Conservation (phyloP, 2,797 vertebrate genomes). For the Aratinga solstitialis region DNA sequence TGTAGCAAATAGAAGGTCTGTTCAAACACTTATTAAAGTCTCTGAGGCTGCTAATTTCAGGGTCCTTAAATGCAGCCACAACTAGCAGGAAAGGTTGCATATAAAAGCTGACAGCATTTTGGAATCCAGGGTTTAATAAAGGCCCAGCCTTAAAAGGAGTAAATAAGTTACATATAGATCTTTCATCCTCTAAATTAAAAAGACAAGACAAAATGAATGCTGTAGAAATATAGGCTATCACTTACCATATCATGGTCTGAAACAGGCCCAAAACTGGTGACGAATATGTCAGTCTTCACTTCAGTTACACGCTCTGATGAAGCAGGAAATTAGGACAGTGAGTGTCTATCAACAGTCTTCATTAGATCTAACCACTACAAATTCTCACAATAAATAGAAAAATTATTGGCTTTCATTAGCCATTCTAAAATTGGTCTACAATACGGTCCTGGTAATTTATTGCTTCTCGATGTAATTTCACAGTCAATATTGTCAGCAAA, state of each 20-base stretch:
- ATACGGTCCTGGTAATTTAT: constrained; percentile 54
- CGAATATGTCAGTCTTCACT: constrained; percentile 99
- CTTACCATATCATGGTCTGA: constrained; percentile 99
- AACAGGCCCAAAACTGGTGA: constrained; percentile 98
- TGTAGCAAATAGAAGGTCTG: constrained; percentile 29
- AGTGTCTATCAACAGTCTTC: constrained; percentile 83
- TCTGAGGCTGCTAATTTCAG: constrained; percentile 31
- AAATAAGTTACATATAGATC: neutral
- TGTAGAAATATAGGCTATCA: constrained; percentile 14
- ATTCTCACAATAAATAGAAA: constrained; percentile 78
- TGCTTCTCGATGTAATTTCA: constrained; percentile 70
- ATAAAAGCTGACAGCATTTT: neutral
- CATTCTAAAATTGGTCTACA: constrained; percentile 68
- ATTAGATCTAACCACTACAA: constrained; percentile 80
- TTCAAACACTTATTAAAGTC: constrained; percentile 44
- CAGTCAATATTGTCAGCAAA: constrained; percentile 58
- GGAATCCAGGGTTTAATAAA: neutral
- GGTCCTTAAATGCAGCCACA: neutral
- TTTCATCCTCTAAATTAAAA: neutral
- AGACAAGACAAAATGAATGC: neutral
- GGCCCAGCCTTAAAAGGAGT: neutral
- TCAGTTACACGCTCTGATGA: constrained; percentile 99
- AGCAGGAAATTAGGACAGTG: constrained; percentile 91
- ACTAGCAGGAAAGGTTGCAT: neutral
- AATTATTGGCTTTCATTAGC: constrained; percentile 74